A percentile compares a stretch with the other conserved stretches of the same genome.
Evolutionary conservation across 2,888 invertebrate species (phyloP).

Genomic region (Trichopria drosophilae): DNA sequence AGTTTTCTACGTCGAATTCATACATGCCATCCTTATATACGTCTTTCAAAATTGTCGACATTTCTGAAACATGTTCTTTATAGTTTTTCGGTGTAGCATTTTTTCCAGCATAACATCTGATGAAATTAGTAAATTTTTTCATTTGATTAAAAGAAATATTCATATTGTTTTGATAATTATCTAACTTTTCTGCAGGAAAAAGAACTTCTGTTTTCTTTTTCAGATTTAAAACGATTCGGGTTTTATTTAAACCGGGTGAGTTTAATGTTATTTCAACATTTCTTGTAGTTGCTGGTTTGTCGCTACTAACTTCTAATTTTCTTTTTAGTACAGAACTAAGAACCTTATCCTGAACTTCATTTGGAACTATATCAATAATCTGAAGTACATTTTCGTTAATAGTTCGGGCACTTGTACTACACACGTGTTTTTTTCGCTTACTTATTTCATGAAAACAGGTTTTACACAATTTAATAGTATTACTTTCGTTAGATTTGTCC

Average conservation of each 20-base stretch:
- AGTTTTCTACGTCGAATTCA: slow-evolving; percentile 20
- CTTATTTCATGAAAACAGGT: slow-evolving; percentile 15
- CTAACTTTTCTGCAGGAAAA: slow-evolving; percentile 9
- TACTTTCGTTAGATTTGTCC: neutral
- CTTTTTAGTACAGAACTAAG: slow-evolving; percentile 1
- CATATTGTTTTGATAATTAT: slow-evolving; percentile 11
- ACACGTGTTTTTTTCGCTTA: slow-evolving; percentile 12
- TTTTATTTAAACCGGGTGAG: neutral
- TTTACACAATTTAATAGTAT: slow-evolving; percentile 11
- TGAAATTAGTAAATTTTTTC: slow-evolving; percentile 16
- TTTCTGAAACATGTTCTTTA: slow-evolving; percentile 13
- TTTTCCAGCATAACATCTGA: slow-evolving; percentile 13
- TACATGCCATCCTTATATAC: slow-evolving; percentile 8
- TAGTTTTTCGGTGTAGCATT: slow-evolving; percentile 10
- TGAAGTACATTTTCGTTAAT: neutral
- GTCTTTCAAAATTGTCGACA: slow-evolving; percentile 9
- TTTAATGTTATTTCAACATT: slow-evolving; percentile 11
- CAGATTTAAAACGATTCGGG: slow-evolving; percentile 8
- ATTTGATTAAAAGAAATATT: slow-evolving; percentile 9
- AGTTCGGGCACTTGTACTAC: neutral
- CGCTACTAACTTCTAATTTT: slow-evolving; percentile 1
- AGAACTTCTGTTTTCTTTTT: slow-evolving; percentile 2
- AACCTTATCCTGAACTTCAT: no score
- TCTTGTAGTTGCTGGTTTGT: neutral
- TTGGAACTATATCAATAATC: neutral